Conservation (phyloP, 2,797 vertebrate species). For the Sebastes hubbsi region DNA sequence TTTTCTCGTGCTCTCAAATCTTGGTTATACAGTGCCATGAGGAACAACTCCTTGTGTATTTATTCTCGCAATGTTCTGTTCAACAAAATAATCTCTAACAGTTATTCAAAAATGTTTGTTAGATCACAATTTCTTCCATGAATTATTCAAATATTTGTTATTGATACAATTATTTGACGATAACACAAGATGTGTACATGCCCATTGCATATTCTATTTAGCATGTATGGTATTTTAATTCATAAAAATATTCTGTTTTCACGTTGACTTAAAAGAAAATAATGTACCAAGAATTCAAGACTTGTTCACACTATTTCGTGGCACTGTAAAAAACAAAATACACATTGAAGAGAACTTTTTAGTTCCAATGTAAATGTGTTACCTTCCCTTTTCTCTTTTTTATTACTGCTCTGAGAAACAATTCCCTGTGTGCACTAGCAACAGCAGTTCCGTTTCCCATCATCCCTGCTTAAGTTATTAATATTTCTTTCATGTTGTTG, state of each 20-base stretch:
- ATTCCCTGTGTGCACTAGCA: neutral
- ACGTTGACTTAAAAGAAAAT: neutral
- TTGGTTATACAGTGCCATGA: neutral
- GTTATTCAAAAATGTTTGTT: neutral
- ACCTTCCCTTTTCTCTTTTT: neutral
- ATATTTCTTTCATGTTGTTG: slow-evolving; percentile 34
- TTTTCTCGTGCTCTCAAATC: neutral
- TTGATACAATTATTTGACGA: neutral
- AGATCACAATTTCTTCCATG: neutral
- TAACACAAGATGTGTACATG: neutral
- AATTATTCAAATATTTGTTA: neutral
- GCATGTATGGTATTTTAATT: neutral
- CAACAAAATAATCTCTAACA: neutral
- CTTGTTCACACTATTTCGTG: neutral
- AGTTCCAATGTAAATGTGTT: neutral
- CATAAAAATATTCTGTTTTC: neutral
- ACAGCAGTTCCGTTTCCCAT: neutral
- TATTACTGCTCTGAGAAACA: neutral
- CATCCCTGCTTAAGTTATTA: slow-evolving; percentile 26
- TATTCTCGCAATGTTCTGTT: neutral
- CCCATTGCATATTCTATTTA: neutral
- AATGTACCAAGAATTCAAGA: neutral
- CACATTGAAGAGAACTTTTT: neutral
- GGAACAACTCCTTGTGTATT: neutral
- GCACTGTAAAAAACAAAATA: neutral